phyloP scores from a whole-genome alignment of 2,797 vertebrate genomes.

The Anisognathus igniventris region DNA sequence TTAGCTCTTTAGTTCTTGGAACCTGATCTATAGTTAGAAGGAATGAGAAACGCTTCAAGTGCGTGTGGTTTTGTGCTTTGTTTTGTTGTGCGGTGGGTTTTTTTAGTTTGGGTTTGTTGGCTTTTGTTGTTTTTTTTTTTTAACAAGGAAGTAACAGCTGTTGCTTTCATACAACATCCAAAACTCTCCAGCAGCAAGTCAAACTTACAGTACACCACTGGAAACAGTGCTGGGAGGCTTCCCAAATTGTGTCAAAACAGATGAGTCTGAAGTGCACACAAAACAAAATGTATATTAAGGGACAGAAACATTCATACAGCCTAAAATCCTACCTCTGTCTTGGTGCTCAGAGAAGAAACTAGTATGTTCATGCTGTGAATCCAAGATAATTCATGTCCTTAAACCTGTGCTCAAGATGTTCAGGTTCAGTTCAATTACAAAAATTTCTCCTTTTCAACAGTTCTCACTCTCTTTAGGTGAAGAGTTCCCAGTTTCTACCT shows the following conservation, averaged over 20 bases:
- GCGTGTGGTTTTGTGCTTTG: slow-evolving; percentile 36
- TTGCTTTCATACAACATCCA: slow-evolving; percentile 34
- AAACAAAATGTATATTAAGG: not conserved
- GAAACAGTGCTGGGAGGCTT: not conserved
- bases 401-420: not conserved
- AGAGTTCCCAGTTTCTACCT: not conserved
- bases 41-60: slow-evolving; percentile 39
- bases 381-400: not conserved
- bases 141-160: slow-evolving; percentile 54
- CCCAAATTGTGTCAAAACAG: not conserved
- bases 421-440: not conserved
- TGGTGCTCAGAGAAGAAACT: not conserved
- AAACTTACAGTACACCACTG: not conserved
- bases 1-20: slow-evolving; percentile 29
- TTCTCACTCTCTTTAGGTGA: not conserved
- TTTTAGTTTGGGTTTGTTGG: not conserved
- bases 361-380: not conserved
- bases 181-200: slow-evolving; percentile 13
- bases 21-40: slow-evolving; percentile 56
- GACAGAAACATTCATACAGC: not conserved
- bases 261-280: not conserved
- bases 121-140: not conserved
- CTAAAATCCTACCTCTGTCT: not conserved
- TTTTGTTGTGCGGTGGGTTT: not conserved
- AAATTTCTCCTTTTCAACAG: not conserved